These are phyloP conservation scores for Bolinopsis microptera DNA, from an alignment of 37 sponge, comb jelly and placozoan species.

Conservation along the genomic window DNA sequence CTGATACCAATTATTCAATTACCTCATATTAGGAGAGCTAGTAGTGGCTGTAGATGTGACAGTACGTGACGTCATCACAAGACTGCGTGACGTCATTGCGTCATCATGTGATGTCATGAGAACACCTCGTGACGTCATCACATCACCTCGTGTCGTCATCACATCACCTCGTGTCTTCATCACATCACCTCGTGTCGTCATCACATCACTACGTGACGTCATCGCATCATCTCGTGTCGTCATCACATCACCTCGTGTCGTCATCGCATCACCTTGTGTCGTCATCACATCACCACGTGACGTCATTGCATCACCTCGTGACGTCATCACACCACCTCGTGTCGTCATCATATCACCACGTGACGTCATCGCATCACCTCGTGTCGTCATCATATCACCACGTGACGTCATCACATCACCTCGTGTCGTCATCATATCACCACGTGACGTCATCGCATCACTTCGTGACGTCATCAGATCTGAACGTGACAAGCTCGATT, in stretches of 20 bases:
- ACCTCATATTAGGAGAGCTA: neutral
- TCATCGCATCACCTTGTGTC: no score
- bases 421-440: neutral
- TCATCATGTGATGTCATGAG: neutral
- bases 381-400: neutral
- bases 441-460: slow-evolving; percentile 8
- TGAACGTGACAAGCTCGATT: neutral
- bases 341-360: no score
- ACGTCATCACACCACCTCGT: neutral
- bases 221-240: no score
- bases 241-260: no score
- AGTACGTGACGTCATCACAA: neutral
- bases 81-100: neutral
- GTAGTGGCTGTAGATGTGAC: neutral
- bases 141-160: neutral
- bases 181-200: neutral
- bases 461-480: neutral
- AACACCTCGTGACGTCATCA: neutral
- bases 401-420: neutral
- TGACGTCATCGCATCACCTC: neutral
- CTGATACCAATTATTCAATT: neutral
- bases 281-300: no score
- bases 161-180: neutral
- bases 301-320: no score
- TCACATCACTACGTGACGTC: neutral